A percentile compares a stretch with the other conserved stretches of the same genome.
Conservation (phyloP, 2,888 invertebrate species). For the Gnatocerus cornutus region DNA sequence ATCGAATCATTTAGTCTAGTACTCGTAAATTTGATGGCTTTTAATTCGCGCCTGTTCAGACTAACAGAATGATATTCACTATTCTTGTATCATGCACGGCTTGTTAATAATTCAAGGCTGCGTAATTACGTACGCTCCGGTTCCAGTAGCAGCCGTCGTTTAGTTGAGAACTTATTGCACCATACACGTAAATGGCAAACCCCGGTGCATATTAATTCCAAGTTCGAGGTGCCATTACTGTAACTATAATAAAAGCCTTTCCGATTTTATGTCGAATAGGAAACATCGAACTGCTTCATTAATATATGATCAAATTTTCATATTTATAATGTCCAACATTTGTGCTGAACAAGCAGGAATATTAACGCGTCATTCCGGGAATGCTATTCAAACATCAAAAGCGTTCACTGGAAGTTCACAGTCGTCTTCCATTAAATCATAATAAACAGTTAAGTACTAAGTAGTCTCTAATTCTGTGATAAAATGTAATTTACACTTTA, state of each 20-base stretch:
- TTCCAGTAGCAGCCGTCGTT: constrained; percentile 17
- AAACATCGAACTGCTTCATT: no score
- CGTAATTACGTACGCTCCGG: constrained; percentile 29
- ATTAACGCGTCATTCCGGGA: no score
- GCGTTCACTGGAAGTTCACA: no score
- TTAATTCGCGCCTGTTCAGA: constrained; percentile 36
- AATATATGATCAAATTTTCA: no score
- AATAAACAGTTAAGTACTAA: no score
- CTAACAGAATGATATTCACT: constrained; percentile 33
- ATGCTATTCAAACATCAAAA: no score
- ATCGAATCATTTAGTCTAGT: constrained; percentile 39
- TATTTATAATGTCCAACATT: not conserved
- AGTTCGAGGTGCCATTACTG: not conserved
- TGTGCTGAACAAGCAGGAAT: no score
- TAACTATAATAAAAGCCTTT: not conserved
- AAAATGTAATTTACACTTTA: no score
- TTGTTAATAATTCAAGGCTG: constrained; percentile 39
- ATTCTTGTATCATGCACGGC: constrained; percentile 15
- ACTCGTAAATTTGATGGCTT: constrained; percentile 40
- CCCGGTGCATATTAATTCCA: constrained; percentile 31
- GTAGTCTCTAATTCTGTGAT: no score
- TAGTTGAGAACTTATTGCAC: constrained; percentile 26
- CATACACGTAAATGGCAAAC: constrained; percentile 7
- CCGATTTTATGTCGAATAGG: no score
- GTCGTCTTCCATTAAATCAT: no score